Conservation (phyloP, 2,888 invertebrate genomes). For the Rhingia rostrata region DNA sequence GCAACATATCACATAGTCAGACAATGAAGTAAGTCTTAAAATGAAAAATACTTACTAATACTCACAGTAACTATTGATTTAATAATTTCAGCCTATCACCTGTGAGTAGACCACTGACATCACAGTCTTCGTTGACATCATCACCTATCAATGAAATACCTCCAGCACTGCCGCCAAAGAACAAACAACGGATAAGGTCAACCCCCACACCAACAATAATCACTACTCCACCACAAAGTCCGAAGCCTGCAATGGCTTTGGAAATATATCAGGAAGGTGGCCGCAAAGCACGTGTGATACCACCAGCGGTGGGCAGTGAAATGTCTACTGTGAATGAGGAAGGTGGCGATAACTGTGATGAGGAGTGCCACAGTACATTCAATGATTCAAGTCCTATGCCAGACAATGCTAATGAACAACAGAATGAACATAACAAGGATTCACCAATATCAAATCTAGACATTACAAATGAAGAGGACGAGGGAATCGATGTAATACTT, state of each 20-base stretch:
- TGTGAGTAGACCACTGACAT: constrained; percentile 52
- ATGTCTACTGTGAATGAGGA: constrained; percentile 83
- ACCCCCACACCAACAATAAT: constrained; percentile 81
- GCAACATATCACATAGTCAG: constrained; percentile 82
- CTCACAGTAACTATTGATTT: background rate
- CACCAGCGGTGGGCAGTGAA: constrained; percentile 79
- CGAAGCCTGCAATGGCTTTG: constrained; percentile 78
- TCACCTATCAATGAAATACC: constrained; percentile 82
- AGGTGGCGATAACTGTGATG: constrained; percentile 76
- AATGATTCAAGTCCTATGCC: constrained; percentile 30
- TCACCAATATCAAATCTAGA: constrained; percentile 52
- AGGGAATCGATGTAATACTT: constrained; percentile 76
- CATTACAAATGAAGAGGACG: constrained; percentile 75
- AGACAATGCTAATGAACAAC: constrained; percentile 37
- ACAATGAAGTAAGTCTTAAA: constrained; percentile 82
- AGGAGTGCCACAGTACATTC: constrained; percentile 74
- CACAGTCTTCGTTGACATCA: constrained; percentile 72
- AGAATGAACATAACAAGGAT: constrained; percentile 63
- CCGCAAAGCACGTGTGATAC: constrained; percentile 78
- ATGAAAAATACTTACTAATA: background rate
- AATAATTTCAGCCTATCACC: constrained; percentile 55
- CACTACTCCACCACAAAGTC: constrained; percentile 83
- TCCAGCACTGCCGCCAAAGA: constrained; percentile 86
- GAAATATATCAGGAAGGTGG: constrained; percentile 61
- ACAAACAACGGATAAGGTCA: constrained; percentile 80